phyloP scores from a whole-genome alignment of 2,797 vertebrate species.

The Antennarius maculatus region DNA sequence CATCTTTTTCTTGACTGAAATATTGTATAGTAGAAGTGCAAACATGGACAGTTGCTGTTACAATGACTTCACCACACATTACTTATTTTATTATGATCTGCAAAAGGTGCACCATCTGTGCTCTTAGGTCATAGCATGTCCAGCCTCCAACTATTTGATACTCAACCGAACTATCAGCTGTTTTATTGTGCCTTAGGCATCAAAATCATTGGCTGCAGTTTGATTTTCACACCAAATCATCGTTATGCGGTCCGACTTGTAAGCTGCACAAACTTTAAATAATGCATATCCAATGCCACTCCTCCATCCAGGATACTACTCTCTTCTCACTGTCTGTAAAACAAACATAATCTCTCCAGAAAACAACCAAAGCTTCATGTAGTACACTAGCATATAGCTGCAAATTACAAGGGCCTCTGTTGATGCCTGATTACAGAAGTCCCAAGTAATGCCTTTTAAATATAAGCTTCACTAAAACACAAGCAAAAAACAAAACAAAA shows the following conservation, averaged over 20 bases:
- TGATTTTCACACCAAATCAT: constrained; percentile 30
- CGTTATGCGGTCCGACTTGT: constrained; percentile 28
- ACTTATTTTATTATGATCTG: neutral
- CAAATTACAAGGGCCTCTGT: constrained; percentile 26
- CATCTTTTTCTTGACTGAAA: neutral
- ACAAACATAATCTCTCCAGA: constrained; percentile 26
- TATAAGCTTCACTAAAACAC: constrained; percentile 35
- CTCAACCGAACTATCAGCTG: neutral
- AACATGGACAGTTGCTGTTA: neutral
- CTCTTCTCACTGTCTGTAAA: constrained; percentile 20
- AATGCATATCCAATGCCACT: constrained; percentile 42
- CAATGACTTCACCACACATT: neutral
- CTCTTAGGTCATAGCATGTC: neutral
- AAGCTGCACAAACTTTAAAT: constrained; percentile 43
- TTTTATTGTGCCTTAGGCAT: constrained; percentile 5
- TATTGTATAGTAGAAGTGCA: neutral
- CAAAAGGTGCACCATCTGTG: neutral
- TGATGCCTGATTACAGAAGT: constrained; percentile 26
- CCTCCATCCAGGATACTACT: constrained; percentile 14
- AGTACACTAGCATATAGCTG: constrained; percentile 36
- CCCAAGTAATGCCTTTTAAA: constrained; percentile 40
- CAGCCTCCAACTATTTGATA: neutral
- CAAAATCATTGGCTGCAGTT: neutral
- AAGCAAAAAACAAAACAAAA: too few species aligned
- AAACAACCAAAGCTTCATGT: constrained; percentile 9